phyloP scores from a whole-genome alignment of 2,888 invertebrate species.

The Tenthredo scrophulariae region DNA sequence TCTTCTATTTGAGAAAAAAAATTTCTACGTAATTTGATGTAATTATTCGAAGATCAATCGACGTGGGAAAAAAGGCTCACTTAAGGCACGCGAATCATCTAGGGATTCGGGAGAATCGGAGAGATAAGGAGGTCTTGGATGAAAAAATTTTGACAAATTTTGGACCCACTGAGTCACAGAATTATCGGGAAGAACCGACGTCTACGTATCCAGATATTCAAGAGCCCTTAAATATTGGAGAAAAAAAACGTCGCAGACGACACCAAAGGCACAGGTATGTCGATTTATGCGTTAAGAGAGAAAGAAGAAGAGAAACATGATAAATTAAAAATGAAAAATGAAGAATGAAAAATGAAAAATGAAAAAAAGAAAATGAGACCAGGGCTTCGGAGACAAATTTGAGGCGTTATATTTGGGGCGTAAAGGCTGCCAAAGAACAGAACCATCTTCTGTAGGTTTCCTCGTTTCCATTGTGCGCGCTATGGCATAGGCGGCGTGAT shows the following conservation, averaged over 20 bases:
- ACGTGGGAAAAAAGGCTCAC: not conserved
- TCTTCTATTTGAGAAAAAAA: too few relatives aligned
- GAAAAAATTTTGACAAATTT: not conserved
- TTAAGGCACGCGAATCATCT: not conserved
- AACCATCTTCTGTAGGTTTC: not conserved
- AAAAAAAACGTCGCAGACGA: conserved; percentile 66
- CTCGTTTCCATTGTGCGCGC: not conserved
- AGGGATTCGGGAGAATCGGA: not conserved
- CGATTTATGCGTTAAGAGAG: too few relatives aligned
- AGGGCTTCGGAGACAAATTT: not conserved
- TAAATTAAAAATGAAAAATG: not conserved
- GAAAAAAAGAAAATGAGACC: not conserved
- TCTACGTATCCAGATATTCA: not conserved
- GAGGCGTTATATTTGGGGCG: not conserved
- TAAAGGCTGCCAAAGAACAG: conserved; percentile 2
- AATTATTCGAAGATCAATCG: not conserved
- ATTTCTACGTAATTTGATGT: not conserved
- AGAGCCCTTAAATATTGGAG: conserved; percentile 43
- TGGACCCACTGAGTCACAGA: not conserved
- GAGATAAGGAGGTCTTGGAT: not conserved
- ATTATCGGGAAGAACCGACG: not conserved
- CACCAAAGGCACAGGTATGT: conserved; percentile 70
- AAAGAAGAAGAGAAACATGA: not conserved
- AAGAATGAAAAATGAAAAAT: not conserved
- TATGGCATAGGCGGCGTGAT: not conserved